Conservation (phyloP, 2,797 vertebrate genomes). For the Myioborus melanocephalus region DNA sequence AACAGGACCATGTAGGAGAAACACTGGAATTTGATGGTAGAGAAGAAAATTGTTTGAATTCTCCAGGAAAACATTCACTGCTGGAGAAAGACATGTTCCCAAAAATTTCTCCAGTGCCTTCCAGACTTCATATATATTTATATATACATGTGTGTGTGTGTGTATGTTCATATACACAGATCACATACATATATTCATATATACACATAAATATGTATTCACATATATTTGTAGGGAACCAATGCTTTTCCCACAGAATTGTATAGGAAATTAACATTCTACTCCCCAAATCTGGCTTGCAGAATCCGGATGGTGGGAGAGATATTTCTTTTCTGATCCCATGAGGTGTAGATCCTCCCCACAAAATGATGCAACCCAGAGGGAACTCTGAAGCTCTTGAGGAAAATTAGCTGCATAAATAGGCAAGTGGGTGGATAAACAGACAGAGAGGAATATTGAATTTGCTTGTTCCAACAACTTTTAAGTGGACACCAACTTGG, state of each 20-base stretch:
- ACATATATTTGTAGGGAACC: not conserved
- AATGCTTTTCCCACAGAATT: not conserved
- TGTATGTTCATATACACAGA: not conserved
- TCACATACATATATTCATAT: not conserved
- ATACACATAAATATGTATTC: fast-evolving
- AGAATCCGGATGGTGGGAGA: not conserved
- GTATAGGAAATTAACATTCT: not conserved
- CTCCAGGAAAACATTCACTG: not conserved
- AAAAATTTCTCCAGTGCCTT: not conserved
- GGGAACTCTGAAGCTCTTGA: not conserved
- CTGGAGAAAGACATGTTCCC: not conserved
- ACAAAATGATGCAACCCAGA: not conserved
- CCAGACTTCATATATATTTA: not conserved
- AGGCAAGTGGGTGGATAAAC: not conserved
- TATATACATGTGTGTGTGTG: fast-evolving
- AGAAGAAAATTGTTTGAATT: not conserved
- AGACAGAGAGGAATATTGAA: not conserved
- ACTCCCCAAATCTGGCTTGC: not conserved
- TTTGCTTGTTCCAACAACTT: not conserved
- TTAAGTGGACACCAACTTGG: not conserved
- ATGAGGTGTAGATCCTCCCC: not conserved
- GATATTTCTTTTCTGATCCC: not conserved
- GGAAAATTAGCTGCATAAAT: not conserved
- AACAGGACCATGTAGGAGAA: not conserved
- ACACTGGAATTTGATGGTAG: not conserved